These are phyloP conservation scores for Castor canadensis DNA, from an alignment of 2,113 vertebrate genomes.

Conservation along the genomic window DNA sequence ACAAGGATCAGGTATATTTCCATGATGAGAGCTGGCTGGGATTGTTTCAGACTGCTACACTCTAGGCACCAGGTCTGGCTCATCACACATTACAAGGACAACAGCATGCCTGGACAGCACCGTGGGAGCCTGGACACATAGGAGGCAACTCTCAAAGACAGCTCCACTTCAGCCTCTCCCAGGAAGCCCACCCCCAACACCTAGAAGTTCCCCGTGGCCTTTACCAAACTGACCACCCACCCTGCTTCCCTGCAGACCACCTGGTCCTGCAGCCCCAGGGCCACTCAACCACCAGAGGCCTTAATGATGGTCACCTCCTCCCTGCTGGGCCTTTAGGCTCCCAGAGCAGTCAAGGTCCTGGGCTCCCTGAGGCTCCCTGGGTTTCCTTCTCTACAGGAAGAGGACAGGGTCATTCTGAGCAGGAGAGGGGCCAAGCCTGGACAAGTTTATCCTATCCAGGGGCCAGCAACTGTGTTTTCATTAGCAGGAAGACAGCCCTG, in stretches of 20 bases:
- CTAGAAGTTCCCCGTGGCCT: not conserved
- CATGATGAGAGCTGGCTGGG: not conserved
- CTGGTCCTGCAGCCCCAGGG: not conserved
- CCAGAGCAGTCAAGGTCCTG: not conserved
- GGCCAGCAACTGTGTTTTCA: not conserved
- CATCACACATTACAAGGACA: fast-evolving
- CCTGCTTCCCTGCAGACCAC: not conserved
- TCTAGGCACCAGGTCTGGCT: not conserved
- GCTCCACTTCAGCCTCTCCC: not conserved
- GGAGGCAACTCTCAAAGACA: not conserved
- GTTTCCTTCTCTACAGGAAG: not conserved
- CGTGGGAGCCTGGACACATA: not conserved
- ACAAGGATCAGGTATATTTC: fast-evolving
- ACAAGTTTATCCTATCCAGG: not conserved
- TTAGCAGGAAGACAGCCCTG: not conserved
- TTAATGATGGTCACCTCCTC: no score
- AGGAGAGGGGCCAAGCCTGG: not conserved
- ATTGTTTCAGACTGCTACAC: not conserved
- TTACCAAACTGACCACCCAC: not conserved
- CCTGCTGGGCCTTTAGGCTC: not conserved
- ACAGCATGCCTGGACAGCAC: not conserved
- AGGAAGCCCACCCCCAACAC: fast-evolving
- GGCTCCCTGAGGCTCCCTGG: not conserved
- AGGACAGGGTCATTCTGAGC: not conserved
- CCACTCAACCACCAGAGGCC: not conserved